Evolutionary conservation across 2,888 invertebrate genomes (phyloP).

Genomic region (Geophilus truncorum): DNA sequence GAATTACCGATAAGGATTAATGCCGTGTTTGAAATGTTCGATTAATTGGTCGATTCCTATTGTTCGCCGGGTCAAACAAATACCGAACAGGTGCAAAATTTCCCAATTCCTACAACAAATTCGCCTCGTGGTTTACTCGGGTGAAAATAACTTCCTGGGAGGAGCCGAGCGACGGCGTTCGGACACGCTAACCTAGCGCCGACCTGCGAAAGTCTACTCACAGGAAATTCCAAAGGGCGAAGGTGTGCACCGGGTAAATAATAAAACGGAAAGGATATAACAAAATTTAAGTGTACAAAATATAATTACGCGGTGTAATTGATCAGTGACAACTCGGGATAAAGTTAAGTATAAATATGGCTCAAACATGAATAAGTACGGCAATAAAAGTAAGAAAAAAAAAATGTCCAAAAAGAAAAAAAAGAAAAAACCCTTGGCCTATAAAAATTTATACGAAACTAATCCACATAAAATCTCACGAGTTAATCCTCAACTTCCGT

Average conservation of each 20-base stretch:
- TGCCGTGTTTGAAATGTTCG: neutral
- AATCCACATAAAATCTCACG: neutral
- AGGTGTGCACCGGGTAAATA: neutral
- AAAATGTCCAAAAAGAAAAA: neutral
- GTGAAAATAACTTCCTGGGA: neutral
- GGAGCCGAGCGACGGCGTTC: neutral
- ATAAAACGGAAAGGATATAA: neutral
- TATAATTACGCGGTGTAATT: no score
- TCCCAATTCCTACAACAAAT: neutral
- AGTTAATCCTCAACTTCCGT: neutral
- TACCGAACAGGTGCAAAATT: neutral
- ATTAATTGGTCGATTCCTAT: neutral
- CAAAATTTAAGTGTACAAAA: neutral
- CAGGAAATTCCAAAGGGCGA: neutral
- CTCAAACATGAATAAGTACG: no score
- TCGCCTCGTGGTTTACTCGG: neutral
- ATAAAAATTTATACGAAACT: neutral
- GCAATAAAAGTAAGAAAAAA: neutral
- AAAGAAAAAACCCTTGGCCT: neutral
- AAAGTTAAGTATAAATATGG: no score
- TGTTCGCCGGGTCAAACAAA: neutral
- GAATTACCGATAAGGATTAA: neutral
- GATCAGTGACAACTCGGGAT: no score
- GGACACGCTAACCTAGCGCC: neutral
- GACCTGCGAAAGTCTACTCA: neutral